Base-by-base conservation (phyloP, 2,797 vertebrate genomes). In the Acestrorhynchus altus region DNA sequence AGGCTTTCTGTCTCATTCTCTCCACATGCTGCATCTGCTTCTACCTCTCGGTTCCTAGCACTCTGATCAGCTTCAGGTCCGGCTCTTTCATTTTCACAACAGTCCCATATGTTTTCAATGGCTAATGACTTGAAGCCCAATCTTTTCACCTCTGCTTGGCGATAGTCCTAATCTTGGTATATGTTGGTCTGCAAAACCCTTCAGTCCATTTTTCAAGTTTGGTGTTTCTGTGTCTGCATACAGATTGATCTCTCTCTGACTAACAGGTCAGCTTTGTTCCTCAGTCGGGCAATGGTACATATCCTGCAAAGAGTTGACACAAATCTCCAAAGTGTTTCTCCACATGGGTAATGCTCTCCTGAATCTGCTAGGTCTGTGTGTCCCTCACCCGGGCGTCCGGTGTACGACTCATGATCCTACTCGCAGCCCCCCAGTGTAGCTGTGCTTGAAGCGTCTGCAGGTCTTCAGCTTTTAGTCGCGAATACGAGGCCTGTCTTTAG, bases 321-420 rank as follows among this genome's bases (percentile, higher is more conserved):
- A 99, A 89, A 82, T 97, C n/a, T 72, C 98, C 98, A 87, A 99
- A 99, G 88, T 99, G 97, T n/a, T n/a, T n/a, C 89, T 99, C 97
- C 87, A 98, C 96, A 71, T 96, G 96, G n/a, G n/a, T n/a, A n/a
- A n/a, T n/a, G n/a, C n/a, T n/a, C n/a, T n/a, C 94, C 89, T 98
- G 96, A 84, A 99, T 96, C 90, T 95, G 95, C 86, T 89, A 95
- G 16, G 96, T 98, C 87, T 99, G 96, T 83, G 87, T 92, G 88
- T 99, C 97, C n/a, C 94, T 91, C n/a, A 86, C 87, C 86, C 92
- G 89, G 0, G 91, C 91, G 74, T 94, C 93, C 0, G n/a, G n/a
- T n/a, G 91, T 92, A 0, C 90, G 91, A 77, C 85, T 93, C 93
- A 94, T 94, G 15, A 72, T 80, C 31, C 18, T 2, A 1, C 46